A percentile compares a stretch with the other conserved stretches of the same genome.
phyloP scores from a whole-genome alignment of 2,888 invertebrate genomes.

The Agrotis clavis region DNA sequence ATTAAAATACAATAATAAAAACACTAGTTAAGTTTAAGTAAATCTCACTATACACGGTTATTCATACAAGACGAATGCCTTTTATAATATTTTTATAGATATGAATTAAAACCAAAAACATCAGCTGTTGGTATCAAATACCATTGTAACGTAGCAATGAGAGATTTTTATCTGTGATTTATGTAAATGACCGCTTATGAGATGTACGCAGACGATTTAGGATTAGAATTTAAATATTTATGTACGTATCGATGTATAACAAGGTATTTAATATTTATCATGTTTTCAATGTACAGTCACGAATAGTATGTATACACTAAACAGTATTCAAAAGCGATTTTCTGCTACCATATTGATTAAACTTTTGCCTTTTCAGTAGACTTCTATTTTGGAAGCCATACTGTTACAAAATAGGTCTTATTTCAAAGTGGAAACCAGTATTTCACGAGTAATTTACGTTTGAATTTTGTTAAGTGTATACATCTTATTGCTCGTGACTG shows the following conservation, averaged over 20 bases:
- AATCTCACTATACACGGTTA: conserved; percentile 52
- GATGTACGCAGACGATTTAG: conserved; percentile 63
- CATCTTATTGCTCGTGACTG: too few species aligned
- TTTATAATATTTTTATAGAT: conserved; percentile 51
- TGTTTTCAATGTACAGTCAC: conserved; percentile 24
- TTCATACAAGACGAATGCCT: conserved; percentile 45
- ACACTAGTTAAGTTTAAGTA: conserved; percentile 51
- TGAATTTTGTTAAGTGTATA: too few species aligned
- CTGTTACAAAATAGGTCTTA: too few species aligned
- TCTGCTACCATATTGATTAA: too few species aligned
- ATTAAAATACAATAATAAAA: conserved; percentile 33
- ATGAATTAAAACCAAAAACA: conserved; percentile 43
- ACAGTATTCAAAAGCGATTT: too few species aligned
- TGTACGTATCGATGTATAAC: conserved; percentile 45
- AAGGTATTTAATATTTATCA: conserved; percentile 42
- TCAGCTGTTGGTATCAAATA: conserved; percentile 60
- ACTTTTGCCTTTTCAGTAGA: too few species aligned
- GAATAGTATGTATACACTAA: too few species aligned
- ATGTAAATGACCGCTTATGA: conserved; percentile 64
- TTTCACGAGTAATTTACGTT: too few species aligned
- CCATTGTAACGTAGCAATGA: conserved; percentile 55
- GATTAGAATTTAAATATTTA: conserved; percentile 47
- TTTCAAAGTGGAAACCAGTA: too few species aligned
- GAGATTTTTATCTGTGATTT: conserved; percentile 82
- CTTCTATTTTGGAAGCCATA: too few species aligned